A percentile compares a stretch with the other conserved stretches of the same genome.
Evolutionary conservation across 1,140 invertebrate species (phyloP).

Genomic region (Ditylenchus dipsaci): DNA sequence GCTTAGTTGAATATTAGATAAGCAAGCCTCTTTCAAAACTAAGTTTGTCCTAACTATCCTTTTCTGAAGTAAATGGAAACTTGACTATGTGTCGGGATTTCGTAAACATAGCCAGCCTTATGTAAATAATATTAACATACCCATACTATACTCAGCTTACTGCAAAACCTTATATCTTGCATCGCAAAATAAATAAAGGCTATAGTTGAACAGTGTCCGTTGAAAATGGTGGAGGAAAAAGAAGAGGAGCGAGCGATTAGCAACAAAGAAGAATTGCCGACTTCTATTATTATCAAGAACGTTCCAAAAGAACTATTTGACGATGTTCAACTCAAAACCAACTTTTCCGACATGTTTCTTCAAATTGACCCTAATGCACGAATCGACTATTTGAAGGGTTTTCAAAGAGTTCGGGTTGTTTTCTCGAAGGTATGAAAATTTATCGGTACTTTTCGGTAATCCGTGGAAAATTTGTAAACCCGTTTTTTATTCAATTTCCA

Average conservation of each 20-base stretch:
- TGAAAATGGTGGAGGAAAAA: conserved; percentile 12
- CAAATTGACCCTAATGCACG: conserved; percentile 47
- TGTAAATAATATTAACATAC: too few species aligned
- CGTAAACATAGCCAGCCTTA: too few species aligned
- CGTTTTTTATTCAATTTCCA: neutral
- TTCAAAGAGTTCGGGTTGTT: conserved; percentile 53
- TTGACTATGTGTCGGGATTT: too few species aligned
- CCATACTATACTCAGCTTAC: too few species aligned
- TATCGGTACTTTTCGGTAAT: conserved; percentile 24
- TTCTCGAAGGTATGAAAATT: conserved; percentile 46
- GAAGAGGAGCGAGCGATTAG: conserved; percentile 13
- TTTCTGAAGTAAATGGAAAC: too few species aligned
- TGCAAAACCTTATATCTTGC: too few species aligned
- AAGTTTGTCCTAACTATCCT: too few species aligned
- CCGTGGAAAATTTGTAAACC: neutral
- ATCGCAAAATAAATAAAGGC: too few species aligned
- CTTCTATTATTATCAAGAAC: conserved; percentile 53
- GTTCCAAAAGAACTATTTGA: conserved; percentile 51
- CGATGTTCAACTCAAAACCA: conserved; percentile 41
- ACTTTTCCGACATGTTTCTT: conserved; percentile 49
- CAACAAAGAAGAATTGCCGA: conserved; percentile 53
- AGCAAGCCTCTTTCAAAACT: too few species aligned
- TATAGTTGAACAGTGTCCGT: too few species aligned
- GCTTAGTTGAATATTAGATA: too few species aligned
- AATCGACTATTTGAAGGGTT: conserved; percentile 54